A percentile compares a stretch with the other conserved stretches of the same genome.
These are phyloP conservation scores for Antennarius striatus DNA, from an alignment of 2,113 vertebrate species.

Conservation along the genomic window DNA sequence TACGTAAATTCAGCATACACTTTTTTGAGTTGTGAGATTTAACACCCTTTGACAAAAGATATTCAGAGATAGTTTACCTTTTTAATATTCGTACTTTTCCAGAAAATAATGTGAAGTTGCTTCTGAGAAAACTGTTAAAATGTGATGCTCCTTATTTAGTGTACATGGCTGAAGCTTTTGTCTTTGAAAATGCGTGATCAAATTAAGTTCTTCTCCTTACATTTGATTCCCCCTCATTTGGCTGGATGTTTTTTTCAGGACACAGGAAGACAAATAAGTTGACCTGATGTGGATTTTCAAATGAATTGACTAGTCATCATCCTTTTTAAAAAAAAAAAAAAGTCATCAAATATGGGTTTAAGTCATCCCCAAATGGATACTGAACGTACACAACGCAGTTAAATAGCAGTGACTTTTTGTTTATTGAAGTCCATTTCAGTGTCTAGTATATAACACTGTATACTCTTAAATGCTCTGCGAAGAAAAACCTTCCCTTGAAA, in stretches of 20 bases:
- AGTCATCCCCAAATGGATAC: constrained; percentile 58
- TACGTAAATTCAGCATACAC: constrained; percentile 26
- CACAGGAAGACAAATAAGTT: constrained; percentile 38
- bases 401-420: constrained; percentile 66
- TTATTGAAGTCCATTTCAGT: constrained; percentile 67
- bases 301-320: constrained; percentile 56
- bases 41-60: constrained; percentile 45
- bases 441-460: constrained; percentile 76
- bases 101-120: constrained; percentile 76
- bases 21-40: constrained; percentile 60
- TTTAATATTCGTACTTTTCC: constrained; percentile 77
- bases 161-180: constrained; percentile 65
- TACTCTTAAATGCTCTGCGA: constrained; percentile 72
- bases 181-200: constrained; percentile 66
- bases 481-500: constrained; percentile 65
- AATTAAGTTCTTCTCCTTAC: constrained; percentile 54
- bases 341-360: constrained; percentile 45
- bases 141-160: constrained; percentile 53
- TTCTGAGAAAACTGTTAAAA: constrained; percentile 54
- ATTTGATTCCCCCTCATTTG: constrained; percentile 52
- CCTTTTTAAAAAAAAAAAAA: constrained; percentile 30
- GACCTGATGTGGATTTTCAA: constrained; percentile 47
- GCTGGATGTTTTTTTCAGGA: constrained; percentile 53
- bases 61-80: constrained; percentile 63
- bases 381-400: constrained; percentile 77